Evolutionary conservation across 1,140 invertebrate genomes (phyloP).

Genomic region (Drosophila rufa): DNA sequence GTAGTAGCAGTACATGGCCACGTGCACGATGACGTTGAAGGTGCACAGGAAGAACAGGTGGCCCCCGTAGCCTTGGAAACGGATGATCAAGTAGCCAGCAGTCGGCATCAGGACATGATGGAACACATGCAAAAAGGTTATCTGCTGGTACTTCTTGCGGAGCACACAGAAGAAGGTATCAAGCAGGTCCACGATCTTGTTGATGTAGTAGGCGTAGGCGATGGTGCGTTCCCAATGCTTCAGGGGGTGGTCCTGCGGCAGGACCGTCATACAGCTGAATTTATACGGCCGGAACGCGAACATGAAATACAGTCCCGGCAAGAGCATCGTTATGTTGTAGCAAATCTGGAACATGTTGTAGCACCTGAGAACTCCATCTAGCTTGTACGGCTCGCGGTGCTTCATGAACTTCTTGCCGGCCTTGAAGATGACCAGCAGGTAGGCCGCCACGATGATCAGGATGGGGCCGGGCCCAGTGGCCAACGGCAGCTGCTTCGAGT

Average conservation of each 20-base stretch:
- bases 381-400: constrained; percentile 91
- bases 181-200: constrained; percentile 56
- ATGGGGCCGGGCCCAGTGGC: constrained; percentile 91
- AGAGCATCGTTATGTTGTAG: constrained; percentile 39
- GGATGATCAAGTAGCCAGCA: constrained; percentile 8
- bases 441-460: constrained; percentile 88
- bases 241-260: constrained; percentile 38
- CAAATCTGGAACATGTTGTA: constrained; percentile 91
- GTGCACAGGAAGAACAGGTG: constrained; percentile 85
- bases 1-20: constrained; percentile 21
- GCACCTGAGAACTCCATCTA: constrained; percentile 89
- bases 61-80: constrained; percentile 86
- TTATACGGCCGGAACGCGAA: constrained; percentile 26
- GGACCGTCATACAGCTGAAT: constrained; percentile 28
- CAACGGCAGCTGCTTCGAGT: constrained; percentile 86
- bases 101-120: constrained; percentile 86
- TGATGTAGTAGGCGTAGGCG: constrained; percentile 52
- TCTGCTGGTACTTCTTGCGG: constrained; percentile 56
- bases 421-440: constrained; percentile 88
- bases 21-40: constrained; percentile 12
- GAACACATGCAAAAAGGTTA: constrained; percentile 52
- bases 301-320: constrained; percentile 21
- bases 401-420: constrained; percentile 92
- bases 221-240: constrained; percentile 41
- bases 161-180: constrained; percentile 63